Percentiles rank a stretch among this genome's conserved stretches.
These are phyloP conservation scores for Mareca penelope DNA, from an alignment of 2,797 vertebrate genomes.

Conservation along the genomic window DNA sequence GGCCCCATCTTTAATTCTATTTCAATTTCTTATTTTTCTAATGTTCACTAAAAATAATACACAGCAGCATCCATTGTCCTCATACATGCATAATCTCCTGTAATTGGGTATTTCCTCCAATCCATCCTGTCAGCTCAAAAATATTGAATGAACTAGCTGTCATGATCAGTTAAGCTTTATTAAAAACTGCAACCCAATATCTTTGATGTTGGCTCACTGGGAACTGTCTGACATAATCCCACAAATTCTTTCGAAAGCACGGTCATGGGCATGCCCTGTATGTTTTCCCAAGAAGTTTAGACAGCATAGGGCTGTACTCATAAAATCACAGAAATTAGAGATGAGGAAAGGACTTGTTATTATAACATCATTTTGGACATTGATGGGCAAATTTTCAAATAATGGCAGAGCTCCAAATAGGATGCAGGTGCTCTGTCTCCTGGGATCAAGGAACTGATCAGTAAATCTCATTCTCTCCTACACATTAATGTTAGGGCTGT, in stretches of 20 bases:
- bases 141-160: slow-evolving; percentile 29
- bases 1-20: background rate
- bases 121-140: slow-evolving; percentile 8
- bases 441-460: background rate
- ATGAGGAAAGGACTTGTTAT: slow-evolving; percentile 27
- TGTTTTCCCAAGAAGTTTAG: slow-evolving; percentile 53
- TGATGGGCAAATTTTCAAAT: background rate
- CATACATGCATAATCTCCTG: background rate
- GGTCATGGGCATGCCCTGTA: background rate
- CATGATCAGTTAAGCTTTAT: slow-evolving; percentile 33
- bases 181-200: slow-evolving; percentile 17
- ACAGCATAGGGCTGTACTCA: background rate
- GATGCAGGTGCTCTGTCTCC: background rate
- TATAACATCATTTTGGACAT: background rate
- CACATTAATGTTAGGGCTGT: background rate
- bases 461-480: background rate
- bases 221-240: slow-evolving; percentile 55
- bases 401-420: background rate
- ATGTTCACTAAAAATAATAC: background rate
- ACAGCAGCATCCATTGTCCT: background rate
- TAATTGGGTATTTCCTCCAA: background rate
- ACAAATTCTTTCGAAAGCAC: slow-evolving; percentile 33
- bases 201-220: slow-evolving; percentile 44
- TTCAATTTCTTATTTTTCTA: background rate
- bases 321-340: slow-evolving; percentile 6